Evolutionary conservation across 2,113 vertebrate species (phyloP), one percentile per base, ranked within the genome.

Genomic region (Serilophus lunatus): DNA sequence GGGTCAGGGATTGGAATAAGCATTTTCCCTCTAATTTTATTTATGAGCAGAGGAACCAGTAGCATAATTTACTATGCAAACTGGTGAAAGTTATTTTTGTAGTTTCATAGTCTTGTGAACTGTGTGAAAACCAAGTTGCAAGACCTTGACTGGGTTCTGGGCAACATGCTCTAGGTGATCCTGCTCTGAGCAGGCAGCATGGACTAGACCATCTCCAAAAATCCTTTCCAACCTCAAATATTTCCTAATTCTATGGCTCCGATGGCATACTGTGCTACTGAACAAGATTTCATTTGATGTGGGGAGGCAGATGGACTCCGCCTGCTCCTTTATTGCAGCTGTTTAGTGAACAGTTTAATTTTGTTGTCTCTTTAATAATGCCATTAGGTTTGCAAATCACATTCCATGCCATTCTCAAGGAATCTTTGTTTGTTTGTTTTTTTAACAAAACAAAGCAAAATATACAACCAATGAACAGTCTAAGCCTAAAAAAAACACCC

Each of bases 171-270:
- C 18, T 64, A 88, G 9, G 54, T 4, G 2, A 35, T 35, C 17
- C 31, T 82, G n/a, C 40, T 86, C 69, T 72, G 36, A 60, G 24
- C 14, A 65, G 17, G 12, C 0, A 0, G 15, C 15, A 26, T 82
- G 24, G 40, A 88, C 36, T 33, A 82, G 45, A 45, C 1, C 3
- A 33, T 31, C 40, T 77, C 45, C 68, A 77, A 33, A 90, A 59
- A 72, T 70, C 50, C 31, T 64, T 86, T 59, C 54, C 75, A 90
- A 70, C 29, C 29, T 86, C 50, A 94, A 86, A 69, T 31, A 88
- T 24, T 42, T 14, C 35, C 28, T 54, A 88, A 74, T 88, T 88
- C 63, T 88, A 57, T 79, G 12, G 45, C 23, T 74, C 66, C 72
- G 31, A 72, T 86, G 75, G 60, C n/a, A 65, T 38, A 28, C 23